phyloP scores from a whole-genome alignment of 1,140 invertebrate species.

The Pseudomyrmex sp. region DNA sequence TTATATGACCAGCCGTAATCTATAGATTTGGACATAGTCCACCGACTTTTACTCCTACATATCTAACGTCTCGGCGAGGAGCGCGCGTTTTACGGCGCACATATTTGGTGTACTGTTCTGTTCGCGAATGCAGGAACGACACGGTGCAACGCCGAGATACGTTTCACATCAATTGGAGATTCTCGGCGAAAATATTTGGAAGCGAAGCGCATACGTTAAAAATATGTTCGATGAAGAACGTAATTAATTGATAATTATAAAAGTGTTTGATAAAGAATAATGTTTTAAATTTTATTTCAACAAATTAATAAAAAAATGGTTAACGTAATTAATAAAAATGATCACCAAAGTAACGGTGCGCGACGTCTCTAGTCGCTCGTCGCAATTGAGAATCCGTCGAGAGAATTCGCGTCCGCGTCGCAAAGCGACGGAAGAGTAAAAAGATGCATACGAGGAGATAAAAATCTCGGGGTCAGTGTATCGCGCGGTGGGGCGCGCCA shows the following conservation, averaged over 20 bases:
- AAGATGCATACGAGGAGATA: conserved; percentile 53
- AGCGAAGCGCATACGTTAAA: not conserved
- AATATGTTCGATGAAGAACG: not conserved
- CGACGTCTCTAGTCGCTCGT: not conserved
- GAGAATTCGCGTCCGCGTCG: not conserved
- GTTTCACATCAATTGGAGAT: not conserved
- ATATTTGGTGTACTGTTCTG: no score
- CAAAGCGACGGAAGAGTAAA: not conserved
- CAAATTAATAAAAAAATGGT: no score
- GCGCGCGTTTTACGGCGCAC: conserved; percentile 3
- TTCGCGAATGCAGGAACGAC: not conserved
- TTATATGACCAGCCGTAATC: conserved; percentile 82
- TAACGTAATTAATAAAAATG: no score
- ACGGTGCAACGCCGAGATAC: not conserved
- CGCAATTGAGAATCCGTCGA: not conserved
- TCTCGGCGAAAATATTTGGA: not conserved
- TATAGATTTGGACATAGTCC: conserved; percentile 80
- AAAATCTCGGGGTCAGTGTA: conserved; percentile 65
- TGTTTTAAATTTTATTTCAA: no score
- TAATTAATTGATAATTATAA: no score
- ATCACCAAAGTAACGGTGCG: not conserved
- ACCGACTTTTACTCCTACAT: conserved; percentile 66
- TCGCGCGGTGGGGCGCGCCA: conserved; percentile 65
- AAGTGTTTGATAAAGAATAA: no score
- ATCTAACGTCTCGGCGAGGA: conserved; percentile 13